Base-by-base conservation (phyloP, 2,888 invertebrate genomes). In the Podabrus alpinus region DNA sequence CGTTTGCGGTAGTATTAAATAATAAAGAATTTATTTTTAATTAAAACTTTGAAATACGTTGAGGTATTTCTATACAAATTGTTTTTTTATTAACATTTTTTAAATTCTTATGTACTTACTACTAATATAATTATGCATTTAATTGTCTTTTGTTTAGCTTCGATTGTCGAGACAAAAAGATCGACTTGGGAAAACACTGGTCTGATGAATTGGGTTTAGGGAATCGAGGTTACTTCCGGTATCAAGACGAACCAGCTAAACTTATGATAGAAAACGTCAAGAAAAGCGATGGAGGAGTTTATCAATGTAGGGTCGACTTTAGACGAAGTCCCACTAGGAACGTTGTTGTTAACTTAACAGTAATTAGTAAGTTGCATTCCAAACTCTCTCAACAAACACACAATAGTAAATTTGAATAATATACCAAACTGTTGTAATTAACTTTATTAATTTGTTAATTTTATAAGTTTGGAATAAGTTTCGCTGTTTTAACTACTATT, bases 221-320 rank as follows among this genome's bases (percentile, higher is more conserved):
- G 9, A 90, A 92, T 70, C 90, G 96, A 45, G 94, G 94, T 21
- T 93, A 91, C 87, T 96, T 96, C 89, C 89, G 92, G 73, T 92
- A 93, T 69, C 90, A 92, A 64, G 93, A 93, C 59, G 91, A 90
- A 25, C 94, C 95, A 2, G 94, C 95, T 3, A 93, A 92, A 78
- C 90, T 96, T 79, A 92, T 92, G 80, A 90, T 96, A 75, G 93
- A 94, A 85, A 91, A 91, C 82, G 94, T 95, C 69, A 89, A 91
- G 71, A 92, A 93, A 77, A 89, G 89, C 61, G 96, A 97, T 85
- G 94, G 92, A 1, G 96, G 95, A 13, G 90, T 95, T 77, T 96
- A 96, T 88, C 90, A 95, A 77, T 97, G 97, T 88, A 90, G 97
- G 75, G 95, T 96, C 7, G 97, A 97, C 89, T 97, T 96, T 89